Evolutionary conservation across 2,888 invertebrate genomes (phyloP).

Genomic region (Drosophila barbarae): DNA sequence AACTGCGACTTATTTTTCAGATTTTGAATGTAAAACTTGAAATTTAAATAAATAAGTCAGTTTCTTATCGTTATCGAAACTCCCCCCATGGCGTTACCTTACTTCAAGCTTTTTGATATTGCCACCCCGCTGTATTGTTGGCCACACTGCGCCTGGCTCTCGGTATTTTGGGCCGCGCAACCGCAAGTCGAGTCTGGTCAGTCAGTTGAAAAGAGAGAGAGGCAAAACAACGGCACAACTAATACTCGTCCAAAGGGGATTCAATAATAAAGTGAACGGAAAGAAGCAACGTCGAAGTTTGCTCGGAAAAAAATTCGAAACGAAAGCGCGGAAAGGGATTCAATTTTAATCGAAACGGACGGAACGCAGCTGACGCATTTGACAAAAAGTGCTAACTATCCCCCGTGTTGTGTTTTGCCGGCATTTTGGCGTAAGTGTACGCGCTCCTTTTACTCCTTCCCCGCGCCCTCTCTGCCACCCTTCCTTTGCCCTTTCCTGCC

Average conservation of each 20-base stretch:
- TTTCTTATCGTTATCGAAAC: neutral
- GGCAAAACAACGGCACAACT: no score
- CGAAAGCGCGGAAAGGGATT: no score
- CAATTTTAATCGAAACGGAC: conserved; percentile 31
- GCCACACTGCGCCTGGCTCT: conserved; percentile 7
- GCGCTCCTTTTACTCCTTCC: conserved; percentile 7
- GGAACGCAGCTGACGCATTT: conserved; percentile 17
- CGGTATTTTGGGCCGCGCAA: conserved; percentile 17
- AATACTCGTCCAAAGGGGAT: no score
- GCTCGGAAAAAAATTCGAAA: no score
- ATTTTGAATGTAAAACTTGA: no score
- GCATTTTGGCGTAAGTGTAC: conserved; percentile 42
- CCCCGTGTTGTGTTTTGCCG: conserved; percentile 32
- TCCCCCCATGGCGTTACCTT: neutral
- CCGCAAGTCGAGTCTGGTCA: conserved; percentile 17
- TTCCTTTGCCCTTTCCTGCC: neutral
- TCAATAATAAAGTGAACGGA: no score
- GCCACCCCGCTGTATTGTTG: neutral
- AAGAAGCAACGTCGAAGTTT: no score
- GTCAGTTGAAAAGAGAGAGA: conserved; percentile 22
- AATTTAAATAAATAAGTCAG: neutral
- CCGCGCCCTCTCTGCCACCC: neutral
- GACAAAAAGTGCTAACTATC: conserved; percentile 14
- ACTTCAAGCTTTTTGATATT: neutral
- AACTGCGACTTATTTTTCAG: no score